Evolutionary conservation across 2,888 invertebrate genomes (phyloP).

Genomic region (Linnaemya vulpina): DNA sequence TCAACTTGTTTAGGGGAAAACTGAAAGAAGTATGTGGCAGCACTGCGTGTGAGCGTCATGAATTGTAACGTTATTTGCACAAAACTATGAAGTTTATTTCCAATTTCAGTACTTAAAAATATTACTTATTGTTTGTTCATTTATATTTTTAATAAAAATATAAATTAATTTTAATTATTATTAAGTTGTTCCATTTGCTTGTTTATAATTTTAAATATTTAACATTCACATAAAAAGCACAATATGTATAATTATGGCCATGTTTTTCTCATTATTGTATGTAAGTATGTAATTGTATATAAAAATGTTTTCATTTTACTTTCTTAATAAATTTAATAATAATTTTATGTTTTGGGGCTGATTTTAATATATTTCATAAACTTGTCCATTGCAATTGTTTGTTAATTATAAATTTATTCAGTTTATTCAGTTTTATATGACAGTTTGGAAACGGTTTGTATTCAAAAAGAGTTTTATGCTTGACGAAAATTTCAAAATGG

Average conservation of each 20-base stretch:
- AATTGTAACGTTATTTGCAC: neutral
- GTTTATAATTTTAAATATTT: constrained; percentile 62
- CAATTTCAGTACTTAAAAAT: constrained; percentile 36
- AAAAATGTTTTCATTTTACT: constrained; percentile 26
- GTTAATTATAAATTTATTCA: neutral
- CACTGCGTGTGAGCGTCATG: too few relatives aligned
- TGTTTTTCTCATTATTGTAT: constrained; percentile 71
- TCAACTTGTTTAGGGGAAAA: too few relatives aligned
- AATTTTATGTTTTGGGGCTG: constrained; percentile 43
- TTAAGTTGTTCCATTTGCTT: constrained; percentile 26
- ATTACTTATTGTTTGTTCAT: constrained; percentile 16
- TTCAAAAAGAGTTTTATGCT: constrained; percentile 13
- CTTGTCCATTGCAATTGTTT: constrained; percentile 37
- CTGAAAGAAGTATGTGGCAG: too few relatives aligned
- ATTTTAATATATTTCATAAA: constrained; percentile 37
- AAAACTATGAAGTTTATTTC: constrained; percentile 24
- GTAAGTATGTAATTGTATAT: constrained; percentile 55
- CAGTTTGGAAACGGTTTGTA: constrained; percentile 32
- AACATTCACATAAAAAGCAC: constrained; percentile 72
- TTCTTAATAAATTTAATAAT: constrained; percentile 37
- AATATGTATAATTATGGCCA: constrained; percentile 73
- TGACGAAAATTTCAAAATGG: constrained; percentile 4
- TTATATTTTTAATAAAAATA: constrained; percentile 37
- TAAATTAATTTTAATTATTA: constrained; percentile 48
- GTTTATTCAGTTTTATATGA: constrained; percentile 25